Evolutionary conservation across 1,140 invertebrate species (phyloP).

Genomic region (Leptonema lineaticorne): DNA sequence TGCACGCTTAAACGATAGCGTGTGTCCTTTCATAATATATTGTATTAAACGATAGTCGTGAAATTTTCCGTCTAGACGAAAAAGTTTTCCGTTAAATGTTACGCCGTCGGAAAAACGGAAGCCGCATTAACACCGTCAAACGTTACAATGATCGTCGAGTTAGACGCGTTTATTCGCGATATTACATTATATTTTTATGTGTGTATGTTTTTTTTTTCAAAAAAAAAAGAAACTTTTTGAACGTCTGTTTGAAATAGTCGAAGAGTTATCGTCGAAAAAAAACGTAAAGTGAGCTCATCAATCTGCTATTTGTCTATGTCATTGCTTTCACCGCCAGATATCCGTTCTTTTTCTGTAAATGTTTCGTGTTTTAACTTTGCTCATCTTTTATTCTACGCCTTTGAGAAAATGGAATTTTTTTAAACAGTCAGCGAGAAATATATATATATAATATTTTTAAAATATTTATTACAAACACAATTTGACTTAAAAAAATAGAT

Average conservation of each 20-base stretch:
- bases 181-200: neutral
- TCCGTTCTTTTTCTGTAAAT: neutral
- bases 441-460: neutral
- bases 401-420: too few species aligned
- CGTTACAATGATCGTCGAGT: too few species aligned
- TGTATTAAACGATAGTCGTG: neutral
- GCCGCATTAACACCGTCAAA: too few species aligned
- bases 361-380: constrained; percentile 2
- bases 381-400: too few species aligned
- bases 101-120: too few species aligned
- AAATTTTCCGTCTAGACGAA: neutral
- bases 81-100: neutral
- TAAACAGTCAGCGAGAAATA: neutral
- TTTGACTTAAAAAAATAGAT: too few species aligned
- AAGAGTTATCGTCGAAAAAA: constrained; percentile 16
- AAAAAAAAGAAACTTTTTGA: too few species aligned
- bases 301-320: constrained; percentile 29
- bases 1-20: neutral
- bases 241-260: neutral
- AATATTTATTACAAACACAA: too few species aligned
- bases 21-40: neutral
- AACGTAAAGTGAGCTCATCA: constrained; percentile 26
- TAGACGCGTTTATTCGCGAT: neutral
- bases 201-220: neutral
- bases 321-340: constrained; percentile 21